Conservation (phyloP, 2,113 vertebrate species). For the Hucho hucho region DNA sequence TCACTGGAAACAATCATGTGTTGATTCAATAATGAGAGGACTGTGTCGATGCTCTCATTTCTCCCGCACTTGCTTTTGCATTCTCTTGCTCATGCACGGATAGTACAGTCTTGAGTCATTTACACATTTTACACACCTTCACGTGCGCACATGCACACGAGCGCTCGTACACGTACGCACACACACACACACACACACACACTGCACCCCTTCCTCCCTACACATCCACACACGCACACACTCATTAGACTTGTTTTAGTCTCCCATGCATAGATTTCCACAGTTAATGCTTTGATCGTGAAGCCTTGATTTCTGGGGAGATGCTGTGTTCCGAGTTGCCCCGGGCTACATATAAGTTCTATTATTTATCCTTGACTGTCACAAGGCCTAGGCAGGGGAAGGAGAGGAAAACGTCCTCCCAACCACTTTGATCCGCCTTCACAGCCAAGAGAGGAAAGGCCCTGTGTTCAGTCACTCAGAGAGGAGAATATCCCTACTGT, state of each 20-base stretch:
- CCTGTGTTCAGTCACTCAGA: not conserved
- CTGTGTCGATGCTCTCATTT: conserved; percentile 1
- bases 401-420: conserved; percentile 34
- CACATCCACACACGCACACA: not conserved
- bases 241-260: conserved; percentile 2
- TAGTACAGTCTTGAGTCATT: no score
- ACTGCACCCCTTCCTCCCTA: not conserved
- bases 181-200: conserved; percentile 24
- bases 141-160: conserved; percentile 17
- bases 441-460: not conserved
- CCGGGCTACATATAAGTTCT: conserved; percentile 39
- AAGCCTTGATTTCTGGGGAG: conserved; percentile 33
- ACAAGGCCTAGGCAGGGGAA: conserved; percentile 5
- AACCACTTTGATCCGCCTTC: conserved; percentile 31
- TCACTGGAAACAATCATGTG: conserved; percentile 13
- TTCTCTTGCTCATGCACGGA: not conserved
- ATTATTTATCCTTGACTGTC: conserved; percentile 58
- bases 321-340: conserved; percentile 26
- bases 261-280: conserved; percentile 31
- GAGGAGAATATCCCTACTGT: not conserved
- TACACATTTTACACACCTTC: not conserved
- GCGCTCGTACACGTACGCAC: not conserved
- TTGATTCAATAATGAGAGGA: conserved; percentile 18
- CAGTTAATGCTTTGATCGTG: conserved; percentile 57
- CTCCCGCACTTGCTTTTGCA: not conserved